phyloP scores from a whole-genome alignment of 2,113 vertebrate species.

The Siniperca chuatsi region DNA sequence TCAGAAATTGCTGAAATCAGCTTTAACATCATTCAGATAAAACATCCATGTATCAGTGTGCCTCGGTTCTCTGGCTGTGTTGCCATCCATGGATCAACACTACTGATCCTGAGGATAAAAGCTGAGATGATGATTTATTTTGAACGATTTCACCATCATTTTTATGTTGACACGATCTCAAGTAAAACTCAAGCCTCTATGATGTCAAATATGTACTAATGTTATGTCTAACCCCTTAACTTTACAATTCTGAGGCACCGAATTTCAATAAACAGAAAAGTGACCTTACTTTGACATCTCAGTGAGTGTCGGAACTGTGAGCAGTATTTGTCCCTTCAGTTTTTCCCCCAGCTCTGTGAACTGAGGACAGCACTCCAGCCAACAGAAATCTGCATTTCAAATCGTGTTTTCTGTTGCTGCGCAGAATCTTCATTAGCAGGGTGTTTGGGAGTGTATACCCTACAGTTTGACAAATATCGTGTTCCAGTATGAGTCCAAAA shows the following conservation, averaged over 20 bases:
- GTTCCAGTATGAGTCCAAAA: conserved; percentile 31
- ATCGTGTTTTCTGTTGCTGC: conserved; percentile 32
- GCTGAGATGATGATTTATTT: not conserved
- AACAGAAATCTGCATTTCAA: conserved; percentile 51
- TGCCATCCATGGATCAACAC: not conserved
- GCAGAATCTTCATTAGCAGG: conserved; percentile 36
- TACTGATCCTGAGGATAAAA: not conserved
- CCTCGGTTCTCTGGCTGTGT: not conserved
- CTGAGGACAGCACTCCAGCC: conserved; percentile 17
- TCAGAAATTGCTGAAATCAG: not conserved
- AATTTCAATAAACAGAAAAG: conserved; percentile 1
- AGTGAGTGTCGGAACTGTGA: not conserved
- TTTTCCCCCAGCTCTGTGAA: conserved; percentile 14
- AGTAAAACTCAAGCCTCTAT: not conserved
- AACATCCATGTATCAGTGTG: not conserved
- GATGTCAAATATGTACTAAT: not conserved
- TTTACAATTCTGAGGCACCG: not conserved
- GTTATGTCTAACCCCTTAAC: not conserved
- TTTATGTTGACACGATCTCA: not conserved
- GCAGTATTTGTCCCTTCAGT: not conserved
- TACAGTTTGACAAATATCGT: conserved; percentile 42
- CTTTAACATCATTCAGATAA: not conserved
- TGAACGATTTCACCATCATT: not conserved
- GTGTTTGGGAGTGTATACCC: conserved; percentile 11
- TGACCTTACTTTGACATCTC: conserved; percentile 21